These are phyloP conservation scores for Plutomurus gul DNA, from an alignment of 1,140 invertebrate genomes.

Conservation along the genomic window DNA sequence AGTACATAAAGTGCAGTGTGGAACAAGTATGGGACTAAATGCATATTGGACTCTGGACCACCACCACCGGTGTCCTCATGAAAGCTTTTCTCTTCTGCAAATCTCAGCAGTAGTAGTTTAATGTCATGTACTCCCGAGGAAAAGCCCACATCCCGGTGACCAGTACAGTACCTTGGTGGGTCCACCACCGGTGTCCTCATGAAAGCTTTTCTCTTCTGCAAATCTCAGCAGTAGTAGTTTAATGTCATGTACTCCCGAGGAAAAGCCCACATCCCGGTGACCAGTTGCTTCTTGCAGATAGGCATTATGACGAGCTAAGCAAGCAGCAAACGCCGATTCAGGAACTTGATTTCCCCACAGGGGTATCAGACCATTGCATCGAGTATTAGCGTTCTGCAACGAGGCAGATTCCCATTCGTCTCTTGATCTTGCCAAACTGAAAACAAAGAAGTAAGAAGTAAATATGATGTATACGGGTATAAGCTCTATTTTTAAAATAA, in stretches of 20 bases:
- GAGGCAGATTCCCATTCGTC: slow-evolving; percentile 98
- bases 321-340: slow-evolving; percentile 91
- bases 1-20: slow-evolving; percentile 95
- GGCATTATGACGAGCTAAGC: slow-evolving; percentile 85
- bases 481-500: not conserved
- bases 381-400: slow-evolving; percentile 95
- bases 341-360: slow-evolving; percentile 95
- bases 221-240: slow-evolving; percentile 89
- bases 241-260: slow-evolving; percentile 88
- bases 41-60: slow-evolving; percentile 95
- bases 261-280: slow-evolving; percentile 78
- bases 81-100: slow-evolving; percentile 92
- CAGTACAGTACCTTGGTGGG: too few relatives aligned
- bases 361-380: slow-evolving; percentile 93
- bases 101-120: slow-evolving; percentile 85
- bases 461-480: not conserved
- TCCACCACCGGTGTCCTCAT: slow-evolving; percentile 96
- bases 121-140: slow-evolving; percentile 89
- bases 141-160: slow-evolving; percentile 77
- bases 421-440: slow-evolving; percentile 68
- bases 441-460: slow-evolving; percentile 52
- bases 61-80: slow-evolving; percentile 97
- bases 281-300: slow-evolving; percentile 67
- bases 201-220: slow-evolving; percentile 92
- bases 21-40: slow-evolving; percentile 90